Evolutionary conservation across 2,797 vertebrate genomes (phyloP), one percentile per base, ranked within the genome.

Genomic region (Hyperoplus immaculatus): DNA sequence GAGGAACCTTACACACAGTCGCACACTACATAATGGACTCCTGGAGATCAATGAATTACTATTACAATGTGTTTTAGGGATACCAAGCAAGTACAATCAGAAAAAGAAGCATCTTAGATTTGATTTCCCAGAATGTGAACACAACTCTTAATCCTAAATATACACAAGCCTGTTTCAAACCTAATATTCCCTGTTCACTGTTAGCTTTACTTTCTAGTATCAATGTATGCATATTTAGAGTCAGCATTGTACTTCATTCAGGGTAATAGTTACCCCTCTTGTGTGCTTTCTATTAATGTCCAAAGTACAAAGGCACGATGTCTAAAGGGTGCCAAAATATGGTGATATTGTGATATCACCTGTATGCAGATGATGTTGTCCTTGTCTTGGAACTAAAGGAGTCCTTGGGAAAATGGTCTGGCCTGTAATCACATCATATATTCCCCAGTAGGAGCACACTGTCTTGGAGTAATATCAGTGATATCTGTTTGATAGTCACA

Each of bases 401-500:
- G 21, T 36, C 21, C 14, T 3, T 64, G 29, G 9, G 15, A 57
- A 16, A 16, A 29, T 15, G n/a, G 8, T 41, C 62, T 51, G 62
- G 16, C 8, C 13, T 16, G 8, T 0, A 2, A 39, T 47, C 54
- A 46, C 4, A 38, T 69, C 3, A 47, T 14, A 16, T 21, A 29
- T 29, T 41, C 6, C 2, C 16, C 13, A 46, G 15, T 4, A 56
- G 29, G 4, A 54, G 21, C n/a, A 11, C 12, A 45, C 29, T 42
- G 18, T 72, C 42, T 14, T 50, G 8, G 5, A 59, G 12, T n/a
- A 3, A 11, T 39, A 38, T 12, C 11, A 69, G 16, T 14, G 14
- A 18, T 51, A 50, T 41, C 41, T 41, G n/a, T 66, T 55, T 62
- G 14, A 12, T 65, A 78, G 18, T 59, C 38, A 12, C 15, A 57